phyloP scores from a whole-genome alignment of 2,888 invertebrate genomes.

The Drosophila mettleri region DNA sequence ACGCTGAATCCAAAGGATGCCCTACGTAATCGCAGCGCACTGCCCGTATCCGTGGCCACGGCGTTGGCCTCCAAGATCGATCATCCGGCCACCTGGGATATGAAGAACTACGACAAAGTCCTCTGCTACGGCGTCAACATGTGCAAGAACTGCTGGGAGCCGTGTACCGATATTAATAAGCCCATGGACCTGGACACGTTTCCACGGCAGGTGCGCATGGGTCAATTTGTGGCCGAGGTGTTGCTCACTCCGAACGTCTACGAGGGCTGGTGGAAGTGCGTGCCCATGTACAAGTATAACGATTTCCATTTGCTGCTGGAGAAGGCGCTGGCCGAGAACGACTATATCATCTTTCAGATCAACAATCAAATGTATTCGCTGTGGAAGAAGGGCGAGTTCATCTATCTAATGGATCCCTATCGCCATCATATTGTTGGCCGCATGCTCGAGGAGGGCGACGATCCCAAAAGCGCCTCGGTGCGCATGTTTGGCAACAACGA shows the following conservation, averaged over 20 bases:
- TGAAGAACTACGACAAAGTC: constrained; percentile 76
- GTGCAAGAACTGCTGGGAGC: constrained; percentile 78
- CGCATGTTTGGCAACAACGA: constrained; percentile 81
- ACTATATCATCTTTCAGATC: constrained; percentile 81
- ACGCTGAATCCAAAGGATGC: constrained; percentile 74
- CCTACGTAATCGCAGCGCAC: constrained; percentile 76
- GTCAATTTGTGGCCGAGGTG: constrained; percentile 77
- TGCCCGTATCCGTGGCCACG: constrained; percentile 78
- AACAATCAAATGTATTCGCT: constrained; percentile 81
- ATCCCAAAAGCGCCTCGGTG: constrained; percentile 75
- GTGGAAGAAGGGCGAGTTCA: constrained; percentile 80
- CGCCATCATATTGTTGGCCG: constrained; percentile 77
- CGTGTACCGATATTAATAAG: constrained; percentile 61
- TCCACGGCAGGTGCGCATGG: constrained; percentile 77
- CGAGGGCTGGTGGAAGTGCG: constrained; percentile 81
- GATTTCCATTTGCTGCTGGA: constrained; percentile 72
- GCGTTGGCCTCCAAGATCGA: constrained; percentile 83
- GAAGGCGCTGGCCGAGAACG: constrained; percentile 56
- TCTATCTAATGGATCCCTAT: constrained; percentile 83
- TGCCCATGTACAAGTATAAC: constrained; percentile 75
- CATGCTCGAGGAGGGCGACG: constrained; percentile 62
- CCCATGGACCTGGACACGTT: constrained; percentile 77
- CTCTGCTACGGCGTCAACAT: constrained; percentile 81
- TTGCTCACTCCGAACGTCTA: constrained; percentile 58
- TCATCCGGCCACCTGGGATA: constrained; percentile 82